phyloP scores from a whole-genome alignment of 2,113 vertebrate species.

The Geothlypis trichas region DNA sequence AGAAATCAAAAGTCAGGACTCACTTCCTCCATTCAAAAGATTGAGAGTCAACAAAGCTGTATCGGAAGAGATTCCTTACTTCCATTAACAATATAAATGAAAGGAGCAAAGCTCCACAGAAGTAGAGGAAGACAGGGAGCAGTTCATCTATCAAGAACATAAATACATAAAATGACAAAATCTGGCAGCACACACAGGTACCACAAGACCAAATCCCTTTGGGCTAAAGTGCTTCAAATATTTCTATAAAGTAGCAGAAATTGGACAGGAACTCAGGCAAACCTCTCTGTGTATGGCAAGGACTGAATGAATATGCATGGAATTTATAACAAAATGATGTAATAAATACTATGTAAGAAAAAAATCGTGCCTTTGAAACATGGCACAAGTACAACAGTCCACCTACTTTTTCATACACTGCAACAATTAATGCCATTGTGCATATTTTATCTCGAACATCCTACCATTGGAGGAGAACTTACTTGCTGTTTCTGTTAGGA shows the following conservation, averaged over 20 bases:
- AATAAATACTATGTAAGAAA: neutral
- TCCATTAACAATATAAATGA: neutral
- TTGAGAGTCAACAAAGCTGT: neutral
- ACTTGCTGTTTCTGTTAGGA: neutral
- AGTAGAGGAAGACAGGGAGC: neutral
- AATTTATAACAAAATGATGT: neutral
- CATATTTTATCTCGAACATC: neutral
- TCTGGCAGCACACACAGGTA: neutral
- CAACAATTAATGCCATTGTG: neutral
- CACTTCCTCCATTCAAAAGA: neutral
- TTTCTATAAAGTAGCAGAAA: slow-evolving; percentile 37
- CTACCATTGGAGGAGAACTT: neutral
- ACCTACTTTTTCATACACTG: neutral
- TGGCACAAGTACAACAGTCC: neutral
- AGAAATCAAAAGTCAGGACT: neutral
- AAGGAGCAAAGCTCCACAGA: neutral
- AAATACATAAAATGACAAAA: slow-evolving; percentile 24
- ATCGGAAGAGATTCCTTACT: neutral
- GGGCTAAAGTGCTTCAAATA: neutral
- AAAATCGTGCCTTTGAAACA: neutral
- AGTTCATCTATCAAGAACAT: neutral
- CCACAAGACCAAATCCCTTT: neutral
- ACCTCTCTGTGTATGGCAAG: neutral
- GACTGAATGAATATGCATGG: neutral
- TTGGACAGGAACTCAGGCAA: slow-evolving; percentile 16